A percentile compares a stretch with the other conserved stretches of the same genome.
Evolutionary conservation across 2,797 vertebrate species (phyloP).

Genomic region (Spea hammondii): DNA sequence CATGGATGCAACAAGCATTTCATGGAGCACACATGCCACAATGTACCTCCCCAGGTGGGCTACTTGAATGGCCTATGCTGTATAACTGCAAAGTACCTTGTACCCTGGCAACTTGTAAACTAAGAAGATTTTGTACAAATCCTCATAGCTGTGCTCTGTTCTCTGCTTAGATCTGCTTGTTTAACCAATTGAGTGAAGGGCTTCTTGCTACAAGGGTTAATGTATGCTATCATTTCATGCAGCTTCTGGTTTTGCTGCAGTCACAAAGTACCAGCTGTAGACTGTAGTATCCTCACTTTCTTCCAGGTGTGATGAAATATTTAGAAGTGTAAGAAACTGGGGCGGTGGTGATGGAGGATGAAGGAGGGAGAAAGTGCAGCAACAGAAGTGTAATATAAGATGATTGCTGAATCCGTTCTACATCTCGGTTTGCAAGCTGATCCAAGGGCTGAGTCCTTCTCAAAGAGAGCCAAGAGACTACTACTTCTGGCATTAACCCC

Average conservation of each 20-base stretch:
- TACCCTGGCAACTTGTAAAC: no score
- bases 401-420: slow-evolving; percentile 29
- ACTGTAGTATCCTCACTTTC: slow-evolving; percentile 22
- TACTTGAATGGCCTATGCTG: no score
- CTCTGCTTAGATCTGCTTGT: no score
- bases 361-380: slow-evolving; percentile 7
- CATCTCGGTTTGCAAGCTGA: slow-evolving; percentile 37
- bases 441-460: neutral
- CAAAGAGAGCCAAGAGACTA: slow-evolving; percentile 9
- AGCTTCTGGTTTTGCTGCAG: neutral
- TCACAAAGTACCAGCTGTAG: slow-evolving; percentile 17
- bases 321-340: slow-evolving; percentile 46
- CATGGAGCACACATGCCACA: no score
- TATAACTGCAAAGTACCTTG: no score
- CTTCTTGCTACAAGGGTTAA: no score
- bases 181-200: no score
- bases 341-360: neutral
- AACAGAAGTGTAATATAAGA: slow-evolving; percentile 43
- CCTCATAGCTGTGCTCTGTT: no score
- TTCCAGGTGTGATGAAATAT: slow-evolving; percentile 56
- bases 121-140: no score
- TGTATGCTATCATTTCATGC: no score
- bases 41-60: no score
- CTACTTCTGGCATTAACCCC: neutral
- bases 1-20: no score